Base-by-base conservation (phyloP, 1,140 invertebrate species). In the Lasaia peninsularis region DNA sequence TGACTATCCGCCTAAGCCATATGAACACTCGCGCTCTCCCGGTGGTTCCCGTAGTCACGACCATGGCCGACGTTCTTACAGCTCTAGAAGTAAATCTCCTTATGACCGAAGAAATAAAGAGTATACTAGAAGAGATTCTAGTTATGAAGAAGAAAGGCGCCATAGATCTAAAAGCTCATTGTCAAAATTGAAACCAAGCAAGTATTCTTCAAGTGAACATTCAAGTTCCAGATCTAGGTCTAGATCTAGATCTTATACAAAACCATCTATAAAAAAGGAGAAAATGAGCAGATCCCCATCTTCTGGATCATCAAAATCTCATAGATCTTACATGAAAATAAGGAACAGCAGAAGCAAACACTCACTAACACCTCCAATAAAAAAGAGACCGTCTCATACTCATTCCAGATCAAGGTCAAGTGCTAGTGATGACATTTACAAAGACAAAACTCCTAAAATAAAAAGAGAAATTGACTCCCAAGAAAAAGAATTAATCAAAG, bases 221-320 rank as follows among this genome's bases (percentile, higher is more conserved):
- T 80, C 77, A 0, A 76, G 73, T 35, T 86, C 79, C 3, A 70
- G 76, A 28, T 82, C 80, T 33, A 70, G 76, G 28, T 82, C 80
- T 33, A 70, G 76, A 34, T 82, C 80, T 31, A 70, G 68, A 28
- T 88, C 85, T 20, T 75, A 79, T 61, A 79, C 79, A 14, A 65
- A 70, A 49, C 71, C 74, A 10, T 60, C 71, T 11, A 33, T 52
- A 18, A 75, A 67, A 31, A 75, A 69, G 62, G 58, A 67, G 16
- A 83, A 75, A 59, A 70, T 62, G 37, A 71, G 62, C 7, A 54
- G 55, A 18, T 85, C 82, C 33, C 69, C 35, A 32, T 56, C 53
- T 31, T 44, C 35, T 0, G 37, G 20, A 11, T 48, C 44, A 48
- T 21, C n/a, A 11, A 20, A 44, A 2, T 56, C 53, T 31, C 37